These are phyloP conservation scores for Ochropacha duplaris DNA, from an alignment of 2,888 invertebrate species.

Conservation along the genomic window DNA sequence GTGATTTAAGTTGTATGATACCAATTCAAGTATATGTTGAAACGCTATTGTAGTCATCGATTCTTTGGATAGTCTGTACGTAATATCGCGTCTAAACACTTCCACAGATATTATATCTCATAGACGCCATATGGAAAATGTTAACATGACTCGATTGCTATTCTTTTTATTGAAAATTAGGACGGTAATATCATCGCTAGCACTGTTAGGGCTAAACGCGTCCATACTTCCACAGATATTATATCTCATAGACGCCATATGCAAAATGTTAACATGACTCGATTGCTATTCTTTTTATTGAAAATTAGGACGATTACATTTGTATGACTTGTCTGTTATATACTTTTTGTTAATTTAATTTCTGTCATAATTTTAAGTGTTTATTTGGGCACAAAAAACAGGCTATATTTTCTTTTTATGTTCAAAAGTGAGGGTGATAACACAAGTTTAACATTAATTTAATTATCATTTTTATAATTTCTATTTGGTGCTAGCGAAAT, in stretches of 20 bases:
- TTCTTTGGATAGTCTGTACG: background rate
- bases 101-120: no score
- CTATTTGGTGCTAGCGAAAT: slow-evolving; percentile 18
- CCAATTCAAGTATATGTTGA: background rate
- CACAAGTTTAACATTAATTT: slow-evolving; percentile 16
- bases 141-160: background rate
- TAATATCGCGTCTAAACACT: background rate
- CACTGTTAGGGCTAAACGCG: background rate
- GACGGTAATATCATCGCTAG: slow-evolving; percentile 25
- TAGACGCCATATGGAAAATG: background rate
- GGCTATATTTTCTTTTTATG: slow-evolving; percentile 16
- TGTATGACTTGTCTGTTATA: slow-evolving; percentile 27
- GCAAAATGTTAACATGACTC: background rate
- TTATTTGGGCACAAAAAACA: slow-evolving; percentile 49
- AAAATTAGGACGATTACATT: slow-evolving; percentile 22
- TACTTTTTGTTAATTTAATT: slow-evolving; percentile 45
- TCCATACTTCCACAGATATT: background rate
- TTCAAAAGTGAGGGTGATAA: slow-evolving; percentile 21
- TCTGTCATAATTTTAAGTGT: slow-evolving; percentile 41
- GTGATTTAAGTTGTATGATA: background rate
- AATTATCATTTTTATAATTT: slow-evolving; percentile 11
- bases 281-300: slow-evolving; percentile 13
- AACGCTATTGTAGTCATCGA: background rate
- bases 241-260: background rate
- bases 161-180: slow-evolving; percentile 18